phyloP scores from a whole-genome alignment of 92 coral and sea anemone genomes.

The Paragorgia papillata region DNA sequence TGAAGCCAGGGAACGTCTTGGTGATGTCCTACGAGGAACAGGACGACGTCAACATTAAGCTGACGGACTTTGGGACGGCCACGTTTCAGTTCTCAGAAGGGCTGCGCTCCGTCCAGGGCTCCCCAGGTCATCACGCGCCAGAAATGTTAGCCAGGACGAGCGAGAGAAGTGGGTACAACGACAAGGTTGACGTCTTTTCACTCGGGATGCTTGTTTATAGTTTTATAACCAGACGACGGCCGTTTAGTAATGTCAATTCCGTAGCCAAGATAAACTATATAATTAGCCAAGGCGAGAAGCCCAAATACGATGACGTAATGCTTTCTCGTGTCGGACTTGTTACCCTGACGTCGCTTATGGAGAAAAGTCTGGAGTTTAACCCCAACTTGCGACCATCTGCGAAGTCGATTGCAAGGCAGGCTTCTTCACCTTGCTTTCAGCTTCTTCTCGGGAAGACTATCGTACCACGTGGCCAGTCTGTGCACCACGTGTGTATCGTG shows the following conservation, averaged over 20 bases:
- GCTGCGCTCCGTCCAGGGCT: constrained; percentile 66
- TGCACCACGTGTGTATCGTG: constrained; percentile 77
- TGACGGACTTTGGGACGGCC: constrained; percentile 96
- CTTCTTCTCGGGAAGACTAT: constrained; percentile 70
- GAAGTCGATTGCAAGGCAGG: constrained; percentile 70
- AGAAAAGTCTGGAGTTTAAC: constrained; percentile 72
- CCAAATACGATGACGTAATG: constrained; percentile 62
- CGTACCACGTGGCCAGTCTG: constrained; percentile 71
- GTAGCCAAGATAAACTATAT: constrained; percentile 57
- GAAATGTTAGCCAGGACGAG: constrained; percentile 81
- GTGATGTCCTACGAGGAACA: constrained; percentile 95
- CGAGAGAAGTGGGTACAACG: constrained; percentile 71
- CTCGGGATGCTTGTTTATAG: constrained; percentile 79
- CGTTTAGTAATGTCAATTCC: constrained; percentile 62
- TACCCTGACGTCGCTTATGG: constrained; percentile 84
- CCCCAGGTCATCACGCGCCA: constrained; percentile 80
- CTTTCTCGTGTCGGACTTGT: constrained; percentile 77
- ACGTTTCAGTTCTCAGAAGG: constrained; percentile 90
- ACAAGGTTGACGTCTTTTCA: constrained; percentile 85
- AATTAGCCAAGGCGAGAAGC: constrained; percentile 73
- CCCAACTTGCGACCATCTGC: constrained; percentile 78
- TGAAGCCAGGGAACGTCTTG: constrained; percentile 90
- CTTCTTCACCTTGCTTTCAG: constrained; percentile 83
- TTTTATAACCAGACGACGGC: constrained; percentile 76
- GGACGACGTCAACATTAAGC: constrained; percentile 85